These are phyloP conservation scores for Smittia aterrima DNA, from an alignment of 2,888 invertebrate species.

Conservation along the genomic window DNA sequence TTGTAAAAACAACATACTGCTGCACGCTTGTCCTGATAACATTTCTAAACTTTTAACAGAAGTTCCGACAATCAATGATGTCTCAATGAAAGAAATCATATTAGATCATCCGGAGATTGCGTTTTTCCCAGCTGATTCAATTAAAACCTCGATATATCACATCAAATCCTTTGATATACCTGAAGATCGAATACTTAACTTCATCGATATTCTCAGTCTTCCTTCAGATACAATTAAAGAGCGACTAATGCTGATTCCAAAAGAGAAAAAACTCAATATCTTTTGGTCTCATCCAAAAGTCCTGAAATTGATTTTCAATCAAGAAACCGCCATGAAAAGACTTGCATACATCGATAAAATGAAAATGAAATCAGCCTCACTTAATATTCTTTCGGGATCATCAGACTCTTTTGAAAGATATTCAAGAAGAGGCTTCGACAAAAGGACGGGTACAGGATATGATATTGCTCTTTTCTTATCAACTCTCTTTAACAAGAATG, in stretches of 20 bases:
- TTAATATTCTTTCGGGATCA: conserved; percentile 54
- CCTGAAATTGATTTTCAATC: conserved; percentile 55
- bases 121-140: conserved; percentile 59
- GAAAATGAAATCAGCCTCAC: conserved; percentile 55
- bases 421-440: conserved; percentile 59
- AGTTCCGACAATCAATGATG: conserved; percentile 58
- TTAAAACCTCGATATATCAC: conserved; percentile 58
- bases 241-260: conserved; percentile 59
- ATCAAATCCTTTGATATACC: conserved; percentile 61
- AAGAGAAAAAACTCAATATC: conserved; percentile 61
- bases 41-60: conserved; percentile 58
- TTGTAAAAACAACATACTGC: conserved; percentile 60
- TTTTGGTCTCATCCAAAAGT: conserved; percentile 62
- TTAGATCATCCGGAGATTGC: conserved; percentile 62
- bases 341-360: conserved; percentile 57
- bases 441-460: conserved; percentile 51
- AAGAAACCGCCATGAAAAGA: conserved; percentile 55
- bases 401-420: conserved; percentile 54
- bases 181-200: conserved; percentile 56
- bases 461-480: conserved; percentile 55
- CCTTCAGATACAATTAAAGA: conserved; percentile 59
- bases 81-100: conserved; percentile 59
- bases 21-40: conserved; percentile 61
- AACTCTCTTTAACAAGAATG: conserved; percentile 49
- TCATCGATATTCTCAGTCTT: conserved; percentile 61